A percentile compares a stretch with the other conserved stretches of the same genome.
Conservation (phyloP, 2,888 invertebrate species). For the Electrophaes corylata region DNA sequence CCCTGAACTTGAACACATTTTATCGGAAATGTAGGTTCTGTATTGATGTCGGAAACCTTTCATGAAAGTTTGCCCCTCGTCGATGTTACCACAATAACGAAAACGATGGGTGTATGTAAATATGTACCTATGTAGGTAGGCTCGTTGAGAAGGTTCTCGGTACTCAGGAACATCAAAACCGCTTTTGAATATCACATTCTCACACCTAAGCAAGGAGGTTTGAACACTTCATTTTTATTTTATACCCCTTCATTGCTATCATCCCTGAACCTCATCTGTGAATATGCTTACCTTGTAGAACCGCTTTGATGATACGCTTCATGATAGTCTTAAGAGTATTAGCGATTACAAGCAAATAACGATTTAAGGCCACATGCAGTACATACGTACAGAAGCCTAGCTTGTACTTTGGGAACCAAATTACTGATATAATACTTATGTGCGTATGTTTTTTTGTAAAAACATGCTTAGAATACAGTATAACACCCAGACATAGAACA, state of each 20-base stretch:
- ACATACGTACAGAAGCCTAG: no score
- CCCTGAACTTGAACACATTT: constrained; percentile 21
- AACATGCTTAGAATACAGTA: no score
- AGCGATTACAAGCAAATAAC: constrained; percentile 10
- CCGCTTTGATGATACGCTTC: constrained; percentile 11
- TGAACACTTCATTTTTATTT: constrained; percentile 33
- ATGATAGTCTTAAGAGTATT: constrained; percentile 20
- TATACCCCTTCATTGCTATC: constrained; percentile 24
- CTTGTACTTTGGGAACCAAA: no score
- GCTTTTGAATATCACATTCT: constrained; percentile 42
- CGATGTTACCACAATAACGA: constrained; percentile 54
- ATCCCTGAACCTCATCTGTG: constrained; percentile 19
- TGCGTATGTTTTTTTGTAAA: no score
- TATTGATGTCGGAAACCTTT: constrained; percentile 47
- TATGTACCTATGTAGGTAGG: constrained; percentile 45
- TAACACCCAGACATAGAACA: no score
- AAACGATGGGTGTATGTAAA: constrained; percentile 60
- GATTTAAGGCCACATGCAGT: no score
- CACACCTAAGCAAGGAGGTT: constrained; percentile 37
- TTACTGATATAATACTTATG: no score
- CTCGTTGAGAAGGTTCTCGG: constrained; percentile 53
- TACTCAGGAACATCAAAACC: constrained; percentile 48
- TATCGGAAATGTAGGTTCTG: constrained; percentile 50
- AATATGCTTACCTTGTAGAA: constrained; percentile 23
- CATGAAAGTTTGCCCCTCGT: constrained; percentile 57